Base-by-base conservation (phyloP, 1,140 invertebrate species). In the Schlechtendalia chinensis region DNA sequence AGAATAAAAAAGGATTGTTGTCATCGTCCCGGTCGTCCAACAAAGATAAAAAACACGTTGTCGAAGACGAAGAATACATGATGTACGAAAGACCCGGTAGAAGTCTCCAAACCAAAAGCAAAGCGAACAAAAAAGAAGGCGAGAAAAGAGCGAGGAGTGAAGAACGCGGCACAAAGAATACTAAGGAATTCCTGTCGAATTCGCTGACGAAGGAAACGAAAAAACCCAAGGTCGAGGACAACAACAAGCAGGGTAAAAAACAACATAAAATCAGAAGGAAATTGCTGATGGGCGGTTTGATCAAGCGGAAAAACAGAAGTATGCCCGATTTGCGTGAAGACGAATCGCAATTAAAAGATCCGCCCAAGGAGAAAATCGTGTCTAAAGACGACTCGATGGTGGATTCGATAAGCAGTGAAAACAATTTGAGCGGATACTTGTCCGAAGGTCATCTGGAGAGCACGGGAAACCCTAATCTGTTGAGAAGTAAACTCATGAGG, bases 201-300 rank as follows among this genome's bases (percentile, higher is more conserved):
- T 82, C 84, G 63, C 39, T 84, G 29, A 81, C 83, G 4, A 84
- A 84, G 61, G 84, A 84, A 59, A 82, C n/a, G 45, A 81, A 72
- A 81, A 83, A 77, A 72, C 39, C 45, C 47, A 72, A 82, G 80
- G 63, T 22, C 27, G 59, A 91, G 91, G 84, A 84, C 85, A 56
- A 88, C 5, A 56, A 88, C 5, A 91, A 91, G 84, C 93, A 93
- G 84, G 88, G 91, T 58, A 96, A 96, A 84, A 96, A 96, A 83
- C 94, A 96, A 84, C 94, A 96, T 84, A 95, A 95, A 86, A 94
- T 96, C 59, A 87, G 94, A 39, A 88, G 94, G 84, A 96, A 96
- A 86, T 84, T 96, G 1, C 84, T 96, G 1, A 95, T 96, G 94
- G 94, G 94, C 32, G 94, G 94, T 1, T 87, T 96, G 74, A 95